A percentile compares a stretch with the other conserved stretches of the same genome.
phyloP scores from a whole-genome alignment of 1,140 invertebrate genomes.

The Mesaphorura yosii region DNA sequence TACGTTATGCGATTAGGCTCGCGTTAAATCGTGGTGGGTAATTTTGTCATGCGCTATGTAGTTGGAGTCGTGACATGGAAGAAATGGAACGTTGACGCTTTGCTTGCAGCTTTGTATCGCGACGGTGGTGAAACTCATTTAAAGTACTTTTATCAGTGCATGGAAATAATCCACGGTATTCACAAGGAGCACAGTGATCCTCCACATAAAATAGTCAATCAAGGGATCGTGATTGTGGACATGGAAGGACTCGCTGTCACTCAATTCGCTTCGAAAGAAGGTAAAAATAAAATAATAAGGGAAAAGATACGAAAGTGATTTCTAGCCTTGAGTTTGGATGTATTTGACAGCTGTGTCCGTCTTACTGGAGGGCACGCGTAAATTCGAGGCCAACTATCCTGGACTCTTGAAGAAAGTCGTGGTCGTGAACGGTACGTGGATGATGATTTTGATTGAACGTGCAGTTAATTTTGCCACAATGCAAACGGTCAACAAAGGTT shows the following conservation, averaged over 20 bases:
- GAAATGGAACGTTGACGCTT: conserved; percentile 4
- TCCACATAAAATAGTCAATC: not conserved
- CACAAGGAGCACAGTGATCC: not conserved
- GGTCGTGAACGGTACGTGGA: not conserved
- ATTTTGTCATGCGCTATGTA: not conserved
- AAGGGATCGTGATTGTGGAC: conserved; percentile 3
- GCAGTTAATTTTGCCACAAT: not conserved
- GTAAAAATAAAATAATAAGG: no score
- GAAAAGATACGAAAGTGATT: no score
- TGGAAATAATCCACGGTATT: conserved; percentile 3
- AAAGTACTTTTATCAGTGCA: not conserved
- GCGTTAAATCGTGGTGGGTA: not conserved
- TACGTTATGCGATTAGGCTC: not conserved
- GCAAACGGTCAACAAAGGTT: not conserved
- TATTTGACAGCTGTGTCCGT: not conserved
- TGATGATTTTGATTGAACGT: not conserved
- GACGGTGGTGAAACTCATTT: conserved; percentile 3
- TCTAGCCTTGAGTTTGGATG: no score
- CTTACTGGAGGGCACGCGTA: not conserved
- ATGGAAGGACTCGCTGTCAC: conserved; percentile 7
- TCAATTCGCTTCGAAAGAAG: conserved; percentile 1
- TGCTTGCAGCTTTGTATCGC: not conserved
- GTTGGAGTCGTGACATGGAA: conserved; percentile 7
- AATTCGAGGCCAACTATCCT: conserved; percentile 7
- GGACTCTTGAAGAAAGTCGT: conserved; percentile 2